Conservation (phyloP, 2,113 vertebrate genomes). For the Equus quagga region DNA sequence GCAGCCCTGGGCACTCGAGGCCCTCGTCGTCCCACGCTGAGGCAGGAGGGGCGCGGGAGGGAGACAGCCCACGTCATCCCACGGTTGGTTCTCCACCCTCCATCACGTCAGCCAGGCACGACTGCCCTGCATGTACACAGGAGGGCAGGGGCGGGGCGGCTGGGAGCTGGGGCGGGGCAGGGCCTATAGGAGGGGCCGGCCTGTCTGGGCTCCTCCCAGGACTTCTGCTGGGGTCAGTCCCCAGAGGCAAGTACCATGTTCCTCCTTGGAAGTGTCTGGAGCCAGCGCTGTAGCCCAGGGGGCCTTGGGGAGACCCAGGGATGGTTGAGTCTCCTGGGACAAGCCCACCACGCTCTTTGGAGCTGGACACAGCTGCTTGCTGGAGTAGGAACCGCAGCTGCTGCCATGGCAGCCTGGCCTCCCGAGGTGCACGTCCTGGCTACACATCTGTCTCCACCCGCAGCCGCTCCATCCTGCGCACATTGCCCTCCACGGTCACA, state of each 20-base stretch:
- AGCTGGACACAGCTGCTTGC: rapidly evolving
- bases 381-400: rapidly evolving
- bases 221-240: background rate
- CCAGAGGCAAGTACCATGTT: rapidly evolving
- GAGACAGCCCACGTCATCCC: rapidly evolving
- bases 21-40: too few species aligned
- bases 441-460: slow-evolving; percentile 94
- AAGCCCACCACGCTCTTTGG: rapidly evolving
- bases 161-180: background rate
- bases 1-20: rapidly evolving
- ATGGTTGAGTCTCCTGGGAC: rapidly evolving
- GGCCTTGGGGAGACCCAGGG: background rate
- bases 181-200: too few species aligned
- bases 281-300: rapidly evolving
- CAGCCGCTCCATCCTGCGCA: slow-evolving; percentile 94
- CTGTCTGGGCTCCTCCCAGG: background rate
- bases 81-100: background rate
- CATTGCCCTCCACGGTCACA: slow-evolving; percentile 89
- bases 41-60: background rate
- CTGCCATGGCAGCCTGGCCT: rapidly evolving
- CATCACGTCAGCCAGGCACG: rapidly evolving
- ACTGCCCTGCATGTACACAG: rapidly evolving
- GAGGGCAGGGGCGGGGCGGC: too few species aligned
- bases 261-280: rapidly evolving
- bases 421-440: rapidly evolving